Conservation (phyloP, 2,888 invertebrate species). For the Gymnocheta viridis region DNA sequence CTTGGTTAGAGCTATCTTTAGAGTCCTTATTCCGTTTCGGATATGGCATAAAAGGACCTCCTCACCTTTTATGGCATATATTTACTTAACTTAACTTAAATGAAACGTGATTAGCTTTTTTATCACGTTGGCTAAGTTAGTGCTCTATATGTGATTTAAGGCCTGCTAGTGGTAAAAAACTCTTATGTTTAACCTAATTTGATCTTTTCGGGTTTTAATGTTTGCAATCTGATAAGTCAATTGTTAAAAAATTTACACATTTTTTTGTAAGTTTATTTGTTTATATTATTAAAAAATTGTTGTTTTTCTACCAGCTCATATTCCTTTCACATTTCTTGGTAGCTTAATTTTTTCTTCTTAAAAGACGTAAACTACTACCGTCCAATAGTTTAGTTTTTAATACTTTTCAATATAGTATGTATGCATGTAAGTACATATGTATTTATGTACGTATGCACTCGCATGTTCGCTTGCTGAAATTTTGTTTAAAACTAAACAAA, state of each 20-base stretch:
- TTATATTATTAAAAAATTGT: neutral
- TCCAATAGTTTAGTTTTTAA: neutral
- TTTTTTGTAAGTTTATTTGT: neutral
- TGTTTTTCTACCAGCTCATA: constrained; percentile 16
- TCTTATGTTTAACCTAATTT: constrained; percentile 13
- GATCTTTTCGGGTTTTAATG: neutral
- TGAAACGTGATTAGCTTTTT: no score
- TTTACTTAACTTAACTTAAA: no score
- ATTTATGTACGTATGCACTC: neutral
- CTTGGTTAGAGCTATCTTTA: no score
- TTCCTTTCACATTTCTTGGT: constrained; percentile 49
- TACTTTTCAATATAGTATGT: neutral
- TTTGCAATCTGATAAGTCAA: constrained; percentile 25
- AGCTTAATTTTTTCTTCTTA: neutral
- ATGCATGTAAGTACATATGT: neutral
- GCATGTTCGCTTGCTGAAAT: neutral
- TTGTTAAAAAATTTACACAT: constrained; percentile 38
- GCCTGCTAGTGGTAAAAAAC: no score
- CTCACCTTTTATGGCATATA: no score
- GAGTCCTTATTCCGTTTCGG: no score
- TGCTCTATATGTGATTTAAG: neutral
- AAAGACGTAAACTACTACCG: neutral
- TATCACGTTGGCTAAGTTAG: no score
- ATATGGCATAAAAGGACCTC: no score
- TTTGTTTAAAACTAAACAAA: constrained; percentile 38